Evolutionary conservation across 2,797 vertebrate genomes (phyloP), one percentile per base, ranked within the genome.

Genomic region (Notamacropus eugenii): DNA sequence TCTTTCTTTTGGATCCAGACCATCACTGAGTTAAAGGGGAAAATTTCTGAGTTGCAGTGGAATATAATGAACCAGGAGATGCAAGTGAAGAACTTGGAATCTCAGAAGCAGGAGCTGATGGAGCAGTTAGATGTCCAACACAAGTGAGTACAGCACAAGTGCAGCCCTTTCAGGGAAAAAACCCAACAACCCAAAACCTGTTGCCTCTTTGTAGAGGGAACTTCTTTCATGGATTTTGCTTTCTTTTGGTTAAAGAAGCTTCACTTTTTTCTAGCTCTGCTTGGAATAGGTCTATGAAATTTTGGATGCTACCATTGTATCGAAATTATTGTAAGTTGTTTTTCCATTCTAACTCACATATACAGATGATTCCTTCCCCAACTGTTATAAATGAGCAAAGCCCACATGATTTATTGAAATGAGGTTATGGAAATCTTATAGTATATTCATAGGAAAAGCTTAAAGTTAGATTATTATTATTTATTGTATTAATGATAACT

Each of bases 61-160:
- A 98, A 95, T 54, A 56, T 98, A 93, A 98, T 98, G 99, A 98
- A 98, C 93, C 98, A 99, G 97, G 99, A 99, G 96, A 98, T 99
- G 98, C 98, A 98, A 97, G 96, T 99, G 96, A 98, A 98, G 90
- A 97, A 93, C 46, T 98, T 98, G 94, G 98, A 99, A 50, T 98
- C 98, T 1, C 98, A 99, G 98, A 99, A 98, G 96, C 98, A 99
- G 96, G 99, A 99, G 90, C 96, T 99, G 96, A 97, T 97, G 94
- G 99, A 99, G 94, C 99, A 99, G 97, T 97, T 99, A 93, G 99
- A 99, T 91, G 96, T 99, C 92, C 99, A 99, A 92, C 99, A 98
- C 96, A 99, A 99, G 99, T 99, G 98, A 98, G 98, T 93, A 50
- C 92, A 54, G 90, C 91, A 94, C 97, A 87, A 87, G 8, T 12